Conservation (phyloP, 2,113 vertebrate species). For the Syngnathus floridae region DNA sequence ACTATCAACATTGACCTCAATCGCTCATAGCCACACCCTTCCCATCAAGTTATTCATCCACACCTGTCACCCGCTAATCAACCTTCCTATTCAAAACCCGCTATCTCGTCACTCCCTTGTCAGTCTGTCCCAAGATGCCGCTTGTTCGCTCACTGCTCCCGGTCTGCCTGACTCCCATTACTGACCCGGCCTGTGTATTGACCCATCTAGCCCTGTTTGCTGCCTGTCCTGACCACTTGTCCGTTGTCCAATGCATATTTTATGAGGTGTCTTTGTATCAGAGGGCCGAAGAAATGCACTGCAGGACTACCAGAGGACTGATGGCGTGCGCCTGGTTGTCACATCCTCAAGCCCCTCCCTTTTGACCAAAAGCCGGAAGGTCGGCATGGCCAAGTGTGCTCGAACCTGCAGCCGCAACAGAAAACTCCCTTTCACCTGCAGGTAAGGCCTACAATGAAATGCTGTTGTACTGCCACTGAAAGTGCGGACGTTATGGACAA, state of each 20-base stretch:
- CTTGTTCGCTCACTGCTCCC: too few relatives aligned
- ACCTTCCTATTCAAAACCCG: too few relatives aligned
- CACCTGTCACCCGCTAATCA: too few relatives aligned
- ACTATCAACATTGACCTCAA: too few relatives aligned
- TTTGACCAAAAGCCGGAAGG: conserved; percentile 77
- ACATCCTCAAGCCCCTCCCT: conserved; percentile 66
- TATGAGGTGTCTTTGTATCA: conserved; percentile 46
- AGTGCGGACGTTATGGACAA: background rate
- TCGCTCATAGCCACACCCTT: too few relatives aligned
- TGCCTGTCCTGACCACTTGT: background rate
- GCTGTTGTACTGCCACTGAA: background rate
- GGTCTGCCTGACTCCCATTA: too few relatives aligned
- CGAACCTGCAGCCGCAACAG: conserved; percentile 84
- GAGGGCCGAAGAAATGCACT: conserved; percentile 84
- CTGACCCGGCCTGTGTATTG: too few relatives aligned
- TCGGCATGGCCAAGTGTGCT: conserved; percentile 83
- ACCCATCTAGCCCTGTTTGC: too few relatives aligned
- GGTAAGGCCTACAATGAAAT: conserved; percentile 69
- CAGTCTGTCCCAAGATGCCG: too few relatives aligned
- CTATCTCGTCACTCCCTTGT: too few relatives aligned
- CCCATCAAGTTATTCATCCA: too few relatives aligned
- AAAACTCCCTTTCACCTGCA: conserved; percentile 85
- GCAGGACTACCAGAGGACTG: conserved; percentile 88
- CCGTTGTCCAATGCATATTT: background rate
- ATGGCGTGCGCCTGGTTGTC: conserved; percentile 70